Evolutionary conservation across 2,113 vertebrate genomes (phyloP), one percentile per base, ranked within the genome.

Genomic region (Melanostigma gelatinosum): DNA sequence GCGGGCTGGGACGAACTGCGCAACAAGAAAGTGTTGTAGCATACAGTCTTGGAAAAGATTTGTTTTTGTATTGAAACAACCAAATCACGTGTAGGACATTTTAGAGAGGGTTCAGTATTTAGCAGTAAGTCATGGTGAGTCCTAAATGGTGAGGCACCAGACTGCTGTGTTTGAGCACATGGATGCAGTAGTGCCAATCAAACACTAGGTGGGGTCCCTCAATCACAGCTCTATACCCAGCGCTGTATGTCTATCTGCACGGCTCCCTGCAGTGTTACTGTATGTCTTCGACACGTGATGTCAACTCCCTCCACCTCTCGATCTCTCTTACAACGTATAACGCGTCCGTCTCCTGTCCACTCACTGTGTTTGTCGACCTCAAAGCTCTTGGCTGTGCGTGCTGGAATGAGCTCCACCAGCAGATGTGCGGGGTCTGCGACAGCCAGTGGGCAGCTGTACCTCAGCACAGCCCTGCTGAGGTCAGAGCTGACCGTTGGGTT

Each of bases 361-460:
- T 94, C 60, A 94, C 94, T 91, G 87, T 91, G 34, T 24, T 75
- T 4, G 67, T n/a, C 0, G 27, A 58, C 15, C 2, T 12, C 0
- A 27, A 95, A 91, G 5, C 0, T 71, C 83, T 88, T 94, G 68
- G 60, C 61, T 0, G 8, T 84, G 85, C 11, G 88, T 27, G 6
- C 8, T 3, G 86, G 91, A 10, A 0, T 29, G 29, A 95, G 90
- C 69, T 86, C 52, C 63, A 94, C 80, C 66, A 75, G 72, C 42
- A 90, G 71, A 12, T 71, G 78, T 50, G 78, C 66, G 5, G 82
- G 75, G 24, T 87, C 74, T 11, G 62, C 3, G 16, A 65, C 57
- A 6, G 24, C 40, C 60, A 94, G 82, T 0, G 32, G 58, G 82
- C 94, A 95, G 89, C 90, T 92, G 88, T 90, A 93, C 55, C 4